Evolutionary conservation across 2,797 vertebrate species (phyloP).

Genomic region (Ambastaia sidthimunki): DNA sequence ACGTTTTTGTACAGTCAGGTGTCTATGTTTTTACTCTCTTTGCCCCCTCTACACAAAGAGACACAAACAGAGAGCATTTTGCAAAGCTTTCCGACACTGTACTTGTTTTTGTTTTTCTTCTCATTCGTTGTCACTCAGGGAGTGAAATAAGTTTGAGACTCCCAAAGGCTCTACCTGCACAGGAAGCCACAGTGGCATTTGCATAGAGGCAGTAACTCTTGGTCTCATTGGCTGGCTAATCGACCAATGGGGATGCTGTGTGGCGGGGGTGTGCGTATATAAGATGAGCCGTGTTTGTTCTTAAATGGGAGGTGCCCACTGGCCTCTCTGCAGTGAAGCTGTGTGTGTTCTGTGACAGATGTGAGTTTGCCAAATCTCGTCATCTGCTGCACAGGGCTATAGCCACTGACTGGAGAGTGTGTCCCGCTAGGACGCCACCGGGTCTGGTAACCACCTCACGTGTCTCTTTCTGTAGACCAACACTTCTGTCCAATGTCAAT

Average conservation of each 20-base stretch:
- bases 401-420: constrained; percentile 89
- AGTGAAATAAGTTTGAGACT: constrained; percentile 25
- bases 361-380: constrained; percentile 89
- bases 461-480: constrained; percentile 83
- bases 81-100: constrained; percentile 10
- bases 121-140: constrained; percentile 9
- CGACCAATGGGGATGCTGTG: constrained; percentile 69
- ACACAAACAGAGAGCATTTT: background rate
- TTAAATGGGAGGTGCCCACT: constrained; percentile 52
- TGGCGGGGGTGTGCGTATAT: constrained; percentile 20
- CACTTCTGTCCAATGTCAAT: constrained; percentile 74
- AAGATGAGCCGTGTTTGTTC: constrained; percentile 47
- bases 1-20: background rate
- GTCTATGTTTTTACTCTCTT: background rate
- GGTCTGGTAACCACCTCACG: constrained; percentile 89
- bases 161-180: constrained; percentile 54
- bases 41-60: background rate
- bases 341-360: constrained; percentile 83
- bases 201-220: constrained; percentile 61
- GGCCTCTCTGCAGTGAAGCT: constrained; percentile 71
- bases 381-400: constrained; percentile 90
- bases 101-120: constrained; percentile 42
- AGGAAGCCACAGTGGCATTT: constrained; percentile 66
- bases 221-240: constrained; percentile 62
- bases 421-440: constrained; percentile 84